Evolutionary conservation across 2,888 invertebrate species (phyloP), one percentile per base, ranked within the genome.

Genomic region (Spodoptera exigua): DNA sequence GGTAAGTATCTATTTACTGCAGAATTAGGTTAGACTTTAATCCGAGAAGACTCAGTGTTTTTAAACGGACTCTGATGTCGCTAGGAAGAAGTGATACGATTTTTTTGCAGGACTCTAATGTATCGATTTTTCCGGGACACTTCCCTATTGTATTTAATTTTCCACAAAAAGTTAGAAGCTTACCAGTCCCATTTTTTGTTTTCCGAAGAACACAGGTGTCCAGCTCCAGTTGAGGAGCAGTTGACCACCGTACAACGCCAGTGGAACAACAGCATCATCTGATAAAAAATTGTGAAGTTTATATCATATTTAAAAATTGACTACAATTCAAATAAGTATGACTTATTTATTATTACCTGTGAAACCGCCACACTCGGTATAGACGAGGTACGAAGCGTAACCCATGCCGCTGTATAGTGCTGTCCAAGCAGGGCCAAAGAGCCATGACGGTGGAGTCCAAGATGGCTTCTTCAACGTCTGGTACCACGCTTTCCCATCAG

Each of bases 371-470:
- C 97, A 97, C 78, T 97, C 96, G 60, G 95, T 95, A 92, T 96
- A 97, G 0, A 98, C 97, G 67, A 98, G 84, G 82, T 98, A 98
- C 0, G 98, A 98, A n/a, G 98, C 97, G 79, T 97, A 97, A 2
- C 98, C 98, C 96, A 98, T 98, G 2, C 96, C 94, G 45, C 96
- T 95, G 85, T 98, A 98, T 2, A 98, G 88, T 0, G 94, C 85
- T 0, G 97, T 97, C 98, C 98, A 98, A 2, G 96, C 96, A 0
- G 97, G 97, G 0, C 95, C 97, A 84, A 98, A 98, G 0, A 95
- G 95, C 95, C 96, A 96, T 72, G 97, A 96, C 5, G 98, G 98
- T 7, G 98, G 98, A 17, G 95, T 95, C 78, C 75, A 75, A 2
- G 61, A 83, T 0, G 98, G 97, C 77, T 96, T 96, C 69, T 89